Conservation (phyloP, 2,888 invertebrate genomes). For the Osedax frankpressi region DNA sequence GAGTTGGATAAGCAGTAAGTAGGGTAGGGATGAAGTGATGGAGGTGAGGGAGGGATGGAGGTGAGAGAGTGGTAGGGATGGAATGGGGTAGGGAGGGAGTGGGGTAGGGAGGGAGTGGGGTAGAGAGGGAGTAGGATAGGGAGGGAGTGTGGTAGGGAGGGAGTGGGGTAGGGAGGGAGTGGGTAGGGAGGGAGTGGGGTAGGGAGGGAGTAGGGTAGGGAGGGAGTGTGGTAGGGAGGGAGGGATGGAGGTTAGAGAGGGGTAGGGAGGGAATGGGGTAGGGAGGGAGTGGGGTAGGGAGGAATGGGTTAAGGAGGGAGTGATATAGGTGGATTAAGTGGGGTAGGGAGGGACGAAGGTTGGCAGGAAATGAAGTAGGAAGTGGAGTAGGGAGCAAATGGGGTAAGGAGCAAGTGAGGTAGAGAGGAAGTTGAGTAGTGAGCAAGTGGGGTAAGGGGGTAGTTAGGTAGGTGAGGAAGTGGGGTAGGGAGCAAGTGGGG, state of each 20-base stretch:
- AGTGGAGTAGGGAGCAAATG: too few species aligned
- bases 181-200: not conserved
- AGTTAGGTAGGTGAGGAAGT: too few species aligned
- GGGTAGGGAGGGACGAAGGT: too few species aligned
- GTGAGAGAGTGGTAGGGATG: not conserved
- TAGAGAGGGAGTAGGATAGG: not conserved
- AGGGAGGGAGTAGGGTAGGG: not conserved
- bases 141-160: not conserved
- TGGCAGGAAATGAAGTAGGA: too few species aligned
- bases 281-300: slow-evolving; percentile 4
- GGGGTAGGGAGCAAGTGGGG: too few species aligned
- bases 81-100: not conserved
- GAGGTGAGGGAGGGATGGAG: not conserved
- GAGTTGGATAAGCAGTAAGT: not conserved
- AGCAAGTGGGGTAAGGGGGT: too few species aligned
- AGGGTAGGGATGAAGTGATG: not conserved
- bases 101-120: not conserved
- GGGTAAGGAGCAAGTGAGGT: too few species aligned
- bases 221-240: not conserved
- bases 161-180: not conserved
- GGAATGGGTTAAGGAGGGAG: not conserved
- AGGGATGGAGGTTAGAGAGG: not conserved
- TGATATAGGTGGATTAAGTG: not conserved
- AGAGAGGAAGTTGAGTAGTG: too few species aligned
- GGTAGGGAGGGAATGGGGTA: not conserved